Conservation (phyloP, 2,113 vertebrate species). For the Diadophis punctatus region DNA sequence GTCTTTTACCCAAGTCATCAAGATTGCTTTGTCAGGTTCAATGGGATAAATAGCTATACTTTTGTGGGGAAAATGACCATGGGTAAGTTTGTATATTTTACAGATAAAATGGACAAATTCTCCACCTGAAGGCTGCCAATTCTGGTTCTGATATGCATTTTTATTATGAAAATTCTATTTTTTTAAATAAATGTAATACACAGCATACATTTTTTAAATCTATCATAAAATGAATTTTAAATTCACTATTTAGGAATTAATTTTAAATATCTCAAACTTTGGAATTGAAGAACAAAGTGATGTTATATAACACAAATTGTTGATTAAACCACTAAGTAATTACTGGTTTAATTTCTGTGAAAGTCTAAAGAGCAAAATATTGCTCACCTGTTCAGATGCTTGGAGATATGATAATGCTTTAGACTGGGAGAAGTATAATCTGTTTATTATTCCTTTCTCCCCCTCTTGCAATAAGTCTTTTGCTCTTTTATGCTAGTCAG, state of each 20-base stretch:
- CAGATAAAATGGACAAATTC: background rate
- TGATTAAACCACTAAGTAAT: background rate
- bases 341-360: background rate
- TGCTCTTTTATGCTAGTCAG: background rate
- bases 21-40: background rate
- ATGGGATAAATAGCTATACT: background rate
- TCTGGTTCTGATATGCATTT: background rate
- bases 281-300: background rate
- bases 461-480: background rate
- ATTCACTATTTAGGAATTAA: background rate
- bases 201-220: background rate
- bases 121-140: background rate
- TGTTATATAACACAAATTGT: background rate
- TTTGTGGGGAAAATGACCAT: background rate
- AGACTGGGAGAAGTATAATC: background rate
- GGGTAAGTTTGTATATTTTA: background rate
- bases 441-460: background rate
- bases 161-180: background rate
- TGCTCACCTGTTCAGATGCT: background rate
- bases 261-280: background rate
- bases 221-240: background rate
- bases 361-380: constrained; percentile 13
- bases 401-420: constrained; percentile 4
- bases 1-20: background rate
- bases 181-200: background rate